Evolutionary conservation across 2,797 vertebrate species (phyloP).

Genomic region (Gymnodraco acuticeps): DNA sequence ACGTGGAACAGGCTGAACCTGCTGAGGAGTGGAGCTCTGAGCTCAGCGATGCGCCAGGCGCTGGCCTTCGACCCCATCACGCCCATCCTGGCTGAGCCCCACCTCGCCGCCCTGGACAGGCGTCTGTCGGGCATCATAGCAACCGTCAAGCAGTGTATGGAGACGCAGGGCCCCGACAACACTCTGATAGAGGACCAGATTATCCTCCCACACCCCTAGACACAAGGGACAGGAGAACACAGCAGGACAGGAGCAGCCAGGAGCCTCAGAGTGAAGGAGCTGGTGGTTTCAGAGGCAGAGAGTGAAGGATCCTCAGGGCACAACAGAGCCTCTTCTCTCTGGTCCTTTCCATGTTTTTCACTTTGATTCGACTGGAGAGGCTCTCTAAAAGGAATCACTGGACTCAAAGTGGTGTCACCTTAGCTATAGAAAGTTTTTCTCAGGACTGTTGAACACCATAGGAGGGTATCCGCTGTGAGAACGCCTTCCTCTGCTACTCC

Average conservation of each 20-base stretch:
- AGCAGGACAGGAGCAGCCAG: not conserved
- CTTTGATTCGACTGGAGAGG: constrained; percentile 15
- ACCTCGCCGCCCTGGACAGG: constrained; percentile 92
- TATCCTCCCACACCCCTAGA: constrained; percentile 94
- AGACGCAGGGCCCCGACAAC: constrained; percentile 91
- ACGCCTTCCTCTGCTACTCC: constrained; percentile 37
- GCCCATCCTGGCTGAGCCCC: constrained; percentile 89
- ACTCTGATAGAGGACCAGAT: constrained; percentile 97
- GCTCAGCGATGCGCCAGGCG: constrained; percentile 91
- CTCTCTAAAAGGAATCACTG: constrained; percentile 12
- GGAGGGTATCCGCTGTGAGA: constrained; percentile 44
- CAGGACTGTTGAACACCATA: constrained; percentile 59
- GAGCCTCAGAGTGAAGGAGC: constrained; percentile 12
- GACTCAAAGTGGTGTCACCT: constrained; percentile 21
- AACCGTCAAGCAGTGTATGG: constrained; percentile 95
- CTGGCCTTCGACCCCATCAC: constrained; percentile 91
- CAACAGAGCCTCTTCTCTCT: constrained; percentile 12
- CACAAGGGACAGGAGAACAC: not conserved
- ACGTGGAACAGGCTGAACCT: constrained; percentile 97
- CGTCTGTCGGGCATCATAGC: constrained; percentile 91
- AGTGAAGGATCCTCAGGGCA: constrained; percentile 20
- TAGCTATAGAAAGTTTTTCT: constrained; percentile 44
- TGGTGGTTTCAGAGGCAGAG: constrained; percentile 8
- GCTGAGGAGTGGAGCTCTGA: constrained; percentile 90
- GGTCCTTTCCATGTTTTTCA: not conserved